These are phyloP conservation scores for Semnornis frantzii DNA, from an alignment of 2,113 vertebrate genomes.

Conservation along the genomic window DNA sequence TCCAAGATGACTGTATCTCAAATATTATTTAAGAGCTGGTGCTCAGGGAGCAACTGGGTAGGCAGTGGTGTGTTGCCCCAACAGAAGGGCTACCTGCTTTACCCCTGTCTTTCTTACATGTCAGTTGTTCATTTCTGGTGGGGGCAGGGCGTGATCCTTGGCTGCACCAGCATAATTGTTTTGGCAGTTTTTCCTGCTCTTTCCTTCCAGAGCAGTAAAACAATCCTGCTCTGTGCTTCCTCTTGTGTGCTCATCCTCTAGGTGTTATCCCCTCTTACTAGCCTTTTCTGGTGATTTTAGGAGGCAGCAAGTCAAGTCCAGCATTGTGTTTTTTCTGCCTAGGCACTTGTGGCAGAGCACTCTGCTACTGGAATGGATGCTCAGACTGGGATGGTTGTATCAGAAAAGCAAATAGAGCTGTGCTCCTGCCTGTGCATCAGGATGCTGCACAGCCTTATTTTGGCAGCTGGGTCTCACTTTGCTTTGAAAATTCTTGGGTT, in stretches of 20 bases:
- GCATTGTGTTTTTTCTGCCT: fast-evolving
- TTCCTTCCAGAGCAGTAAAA: background rate
- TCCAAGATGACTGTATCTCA: background rate
- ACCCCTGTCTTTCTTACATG: background rate
- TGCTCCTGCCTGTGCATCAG: background rate
- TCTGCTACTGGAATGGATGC: fast-evolving
- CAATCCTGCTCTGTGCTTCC: too few relatives aligned
- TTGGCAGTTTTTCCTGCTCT: background rate
- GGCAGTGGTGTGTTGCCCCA: fast-evolving
- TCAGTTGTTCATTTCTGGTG: background rate
- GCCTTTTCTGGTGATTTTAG: background rate
- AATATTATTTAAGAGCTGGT: background rate
- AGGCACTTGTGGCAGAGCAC: background rate
- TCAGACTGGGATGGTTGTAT: background rate
- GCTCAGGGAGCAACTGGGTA: background rate
- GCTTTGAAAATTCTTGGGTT: background rate
- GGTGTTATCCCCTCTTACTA: background rate
- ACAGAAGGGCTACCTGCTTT: background rate
- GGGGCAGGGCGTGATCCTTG: background rate
- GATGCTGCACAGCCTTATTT: background rate
- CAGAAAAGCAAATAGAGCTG: background rate
- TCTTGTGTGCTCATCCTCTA: fast-evolving
- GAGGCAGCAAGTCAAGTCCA: background rate
- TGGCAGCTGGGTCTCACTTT: background rate
- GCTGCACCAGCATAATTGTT: background rate